Conservation (phyloP, 2,113 vertebrate genomes). For the Girardinichthys multiradiatus region DNA sequence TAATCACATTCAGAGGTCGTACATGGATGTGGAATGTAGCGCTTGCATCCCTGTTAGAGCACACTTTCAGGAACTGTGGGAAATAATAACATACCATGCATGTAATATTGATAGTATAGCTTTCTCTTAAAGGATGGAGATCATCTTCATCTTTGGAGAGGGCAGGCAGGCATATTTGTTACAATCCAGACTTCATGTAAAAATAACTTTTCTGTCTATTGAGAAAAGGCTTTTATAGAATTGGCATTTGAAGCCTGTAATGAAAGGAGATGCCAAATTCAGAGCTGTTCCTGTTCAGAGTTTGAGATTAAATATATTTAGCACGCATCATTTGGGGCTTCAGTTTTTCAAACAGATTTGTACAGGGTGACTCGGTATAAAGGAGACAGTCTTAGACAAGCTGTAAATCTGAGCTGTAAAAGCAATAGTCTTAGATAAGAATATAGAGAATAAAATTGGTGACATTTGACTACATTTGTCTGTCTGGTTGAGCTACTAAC, state of each 20-base stretch:
- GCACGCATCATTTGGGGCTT: slow-evolving; percentile 7
- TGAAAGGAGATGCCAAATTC: slow-evolving; percentile 17
- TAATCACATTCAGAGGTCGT: slow-evolving; percentile 7
- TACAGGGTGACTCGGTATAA: slow-evolving; percentile 9
- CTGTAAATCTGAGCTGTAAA: slow-evolving; percentile 2
- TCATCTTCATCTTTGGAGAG: neutral
- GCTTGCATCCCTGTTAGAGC: neutral
- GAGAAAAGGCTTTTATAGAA: neutral
- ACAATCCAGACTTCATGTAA: no score
- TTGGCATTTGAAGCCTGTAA: slow-evolving; percentile 21
- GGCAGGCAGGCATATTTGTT: neutral
- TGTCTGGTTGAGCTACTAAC: no score
- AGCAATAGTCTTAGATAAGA: neutral
- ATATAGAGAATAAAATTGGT: slow-evolving; percentile 3
- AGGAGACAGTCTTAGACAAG: slow-evolving; percentile 3
- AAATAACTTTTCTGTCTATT: neutral
- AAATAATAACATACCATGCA: no score
- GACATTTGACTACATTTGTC: no score
- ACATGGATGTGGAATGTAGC: neutral
- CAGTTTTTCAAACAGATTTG: slow-evolving; percentile 27
- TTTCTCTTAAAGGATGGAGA: neutral
- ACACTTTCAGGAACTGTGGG: neutral
- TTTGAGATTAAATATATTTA: slow-evolving; percentile 43
- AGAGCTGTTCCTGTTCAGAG: slow-evolving; percentile 19
- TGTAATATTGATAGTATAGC: neutral